Percentiles rank a stretch among this genome's conserved stretches.
Conservation (phyloP, 2,888 invertebrate genomes). For the Drosophila birchii region DNA sequence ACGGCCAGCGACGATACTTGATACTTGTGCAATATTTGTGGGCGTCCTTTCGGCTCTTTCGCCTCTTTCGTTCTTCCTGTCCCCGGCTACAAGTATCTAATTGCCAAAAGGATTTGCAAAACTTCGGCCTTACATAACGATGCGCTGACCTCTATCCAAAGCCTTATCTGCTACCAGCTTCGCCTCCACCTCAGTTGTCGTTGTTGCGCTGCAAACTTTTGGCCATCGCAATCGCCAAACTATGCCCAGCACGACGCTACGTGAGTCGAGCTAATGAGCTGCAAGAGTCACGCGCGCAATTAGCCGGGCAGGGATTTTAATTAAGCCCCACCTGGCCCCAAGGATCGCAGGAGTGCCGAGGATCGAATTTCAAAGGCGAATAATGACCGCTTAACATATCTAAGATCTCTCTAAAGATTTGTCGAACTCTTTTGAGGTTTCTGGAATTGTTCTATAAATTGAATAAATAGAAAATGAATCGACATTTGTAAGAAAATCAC, state of each 20-base stretch:
- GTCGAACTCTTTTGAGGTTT: too few species aligned
- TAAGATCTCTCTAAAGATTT: not conserved
- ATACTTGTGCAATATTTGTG: slow-evolving; percentile 74
- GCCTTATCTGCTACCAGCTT: slow-evolving; percentile 1
- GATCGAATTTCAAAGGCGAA: slow-evolving; percentile 87
- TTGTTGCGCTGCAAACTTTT: slow-evolving; percentile 65
- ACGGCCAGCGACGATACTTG: slow-evolving; percentile 61
- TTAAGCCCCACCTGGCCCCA: slow-evolving; percentile 80
- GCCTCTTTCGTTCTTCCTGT: slow-evolving; percentile 41
- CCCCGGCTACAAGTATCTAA: slow-evolving; percentile 70
- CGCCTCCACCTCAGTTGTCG: slow-evolving; percentile 20
- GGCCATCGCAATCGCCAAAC: slow-evolving; percentile 54
- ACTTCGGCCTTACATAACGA: slow-evolving; percentile 70
- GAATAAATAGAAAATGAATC: slow-evolving; percentile 76
- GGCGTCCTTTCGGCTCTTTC: slow-evolving; percentile 48
- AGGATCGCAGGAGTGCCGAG: slow-evolving; percentile 91
- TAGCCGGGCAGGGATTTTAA: slow-evolving; percentile 71
- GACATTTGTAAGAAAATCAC: not conserved
- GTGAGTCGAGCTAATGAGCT: slow-evolving; percentile 71
- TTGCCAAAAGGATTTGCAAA: slow-evolving; percentile 77
- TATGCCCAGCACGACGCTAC: slow-evolving; percentile 52
- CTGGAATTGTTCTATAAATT: too few species aligned
- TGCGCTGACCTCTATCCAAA: slow-evolving; percentile 57
- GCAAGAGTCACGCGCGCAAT: slow-evolving; percentile 75
- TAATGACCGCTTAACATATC: not conserved